Evolutionary conservation across 2,888 invertebrate species (phyloP).

Genomic region (Tromatobia lineatoria): DNA sequence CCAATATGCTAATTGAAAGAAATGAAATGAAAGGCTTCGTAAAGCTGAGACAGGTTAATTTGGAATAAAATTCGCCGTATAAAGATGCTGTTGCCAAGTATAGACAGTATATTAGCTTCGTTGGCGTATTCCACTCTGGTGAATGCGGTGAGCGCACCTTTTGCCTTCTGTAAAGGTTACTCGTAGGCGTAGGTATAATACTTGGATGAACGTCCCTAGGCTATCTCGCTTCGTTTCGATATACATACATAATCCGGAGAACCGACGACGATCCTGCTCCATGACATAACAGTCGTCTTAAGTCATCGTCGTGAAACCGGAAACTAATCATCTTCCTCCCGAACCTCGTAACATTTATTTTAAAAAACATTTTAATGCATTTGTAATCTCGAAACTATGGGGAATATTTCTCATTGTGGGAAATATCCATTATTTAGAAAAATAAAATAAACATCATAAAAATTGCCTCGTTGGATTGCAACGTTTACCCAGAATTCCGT

Average conservation of each 20-base stretch:
- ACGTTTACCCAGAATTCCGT: too few relatives aligned
- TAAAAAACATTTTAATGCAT: not conserved
- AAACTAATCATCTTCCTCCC: slow-evolving; percentile 39
- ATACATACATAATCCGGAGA: slow-evolving; percentile 56
- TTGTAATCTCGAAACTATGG: too few relatives aligned
- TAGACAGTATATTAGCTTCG: slow-evolving; percentile 56
- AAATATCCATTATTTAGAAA: not conserved
- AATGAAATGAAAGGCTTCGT: not conserved
- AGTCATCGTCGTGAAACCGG: slow-evolving; percentile 60
- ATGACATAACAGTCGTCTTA: slow-evolving; percentile 61
- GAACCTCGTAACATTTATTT: slow-evolving; percentile 12
- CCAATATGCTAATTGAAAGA: not conserved
- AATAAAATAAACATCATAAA: not conserved
- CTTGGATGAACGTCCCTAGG: slow-evolving; percentile 53
- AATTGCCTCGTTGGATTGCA: not conserved
- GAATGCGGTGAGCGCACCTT: slow-evolving; percentile 64
- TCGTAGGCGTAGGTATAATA: slow-evolving; percentile 63
- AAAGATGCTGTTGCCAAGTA: slow-evolving; percentile 55
- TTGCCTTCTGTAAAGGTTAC: slow-evolving; percentile 67
- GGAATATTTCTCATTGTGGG: too few relatives aligned
- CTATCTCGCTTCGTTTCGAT: slow-evolving; percentile 48
- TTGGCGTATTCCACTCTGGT: slow-evolving; percentile 57
- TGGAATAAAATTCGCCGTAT: slow-evolving; percentile 8
- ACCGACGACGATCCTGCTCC: slow-evolving; percentile 45
- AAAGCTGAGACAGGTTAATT: not conserved